phyloP scores from a whole-genome alignment of 2,888 invertebrate species.

The Clunio marinus region DNA sequence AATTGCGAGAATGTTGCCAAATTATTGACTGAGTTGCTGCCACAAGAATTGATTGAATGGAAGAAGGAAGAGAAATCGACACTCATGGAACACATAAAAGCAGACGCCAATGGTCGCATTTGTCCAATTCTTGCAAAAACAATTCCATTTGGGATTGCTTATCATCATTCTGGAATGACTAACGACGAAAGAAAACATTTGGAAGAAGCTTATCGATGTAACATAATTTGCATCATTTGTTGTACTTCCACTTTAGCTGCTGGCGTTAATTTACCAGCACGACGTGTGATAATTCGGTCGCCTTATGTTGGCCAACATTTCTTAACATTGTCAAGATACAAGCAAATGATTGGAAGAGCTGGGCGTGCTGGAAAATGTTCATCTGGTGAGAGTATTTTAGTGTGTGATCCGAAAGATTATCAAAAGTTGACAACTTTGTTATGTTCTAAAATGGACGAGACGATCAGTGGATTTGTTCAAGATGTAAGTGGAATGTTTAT shows the following conservation, averaged over 20 bases:
- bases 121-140: constrained; percentile 64
- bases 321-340: constrained; percentile 73
- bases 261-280: constrained; percentile 93
- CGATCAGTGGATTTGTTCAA: constrained; percentile 57
- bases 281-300: constrained; percentile 79
- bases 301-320: constrained; percentile 75
- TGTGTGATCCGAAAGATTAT: constrained; percentile 62
- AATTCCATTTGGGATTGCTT: constrained; percentile 79
- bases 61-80: constrained; percentile 59
- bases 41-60: constrained; percentile 45
- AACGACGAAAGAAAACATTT: constrained; percentile 78
- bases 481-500: constrained; percentile 55
- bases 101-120: constrained; percentile 59
- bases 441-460: constrained; percentile 64
- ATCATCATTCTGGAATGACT: constrained; percentile 90
- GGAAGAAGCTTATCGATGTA: constrained; percentile 79
- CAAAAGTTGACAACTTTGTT: constrained; percentile 57
- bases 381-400: constrained; percentile 81
- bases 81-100: constrained; percentile 56
- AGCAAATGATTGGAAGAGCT: constrained; percentile 94
- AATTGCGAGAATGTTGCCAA: constrained; percentile 88
- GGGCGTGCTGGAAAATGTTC: constrained; percentile 84
- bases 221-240: constrained; percentile 80
- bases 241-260: constrained; percentile 98
- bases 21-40: constrained; percentile 64